Conservation (phyloP, 2,113 vertebrate genomes). For the Pedetes capensis region DNA sequence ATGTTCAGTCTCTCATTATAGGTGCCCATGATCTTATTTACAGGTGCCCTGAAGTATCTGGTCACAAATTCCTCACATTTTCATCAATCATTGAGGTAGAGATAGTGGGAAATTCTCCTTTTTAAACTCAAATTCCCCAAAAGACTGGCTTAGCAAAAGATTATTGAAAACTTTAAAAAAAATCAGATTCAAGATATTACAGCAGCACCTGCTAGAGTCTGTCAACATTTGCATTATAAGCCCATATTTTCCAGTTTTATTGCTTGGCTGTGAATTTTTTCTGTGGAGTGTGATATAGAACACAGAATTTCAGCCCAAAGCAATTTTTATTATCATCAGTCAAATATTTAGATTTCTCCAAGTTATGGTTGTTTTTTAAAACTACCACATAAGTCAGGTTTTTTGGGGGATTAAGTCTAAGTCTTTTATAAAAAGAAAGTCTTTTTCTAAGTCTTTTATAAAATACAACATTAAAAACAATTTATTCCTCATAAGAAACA, state of each 20-base stretch:
- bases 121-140: slow-evolving; percentile 41
- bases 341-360: slow-evolving; percentile 76
- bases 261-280: slow-evolving; percentile 72
- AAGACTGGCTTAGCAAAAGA: slow-evolving; percentile 77
- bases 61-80: slow-evolving; percentile 16
- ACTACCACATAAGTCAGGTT: slow-evolving; percentile 65
- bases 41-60: background rate
- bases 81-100: slow-evolving; percentile 62
- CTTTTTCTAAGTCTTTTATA: slow-evolving; percentile 70
- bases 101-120: background rate
- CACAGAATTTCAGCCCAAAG: slow-evolving; percentile 78
- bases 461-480: slow-evolving; percentile 65
- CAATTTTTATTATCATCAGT: slow-evolving; percentile 77
- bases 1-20: background rate
- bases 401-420: slow-evolving; percentile 62
- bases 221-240: slow-evolving; percentile 84
- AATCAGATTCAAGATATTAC: slow-evolving; percentile 83
- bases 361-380: slow-evolving; percentile 64
- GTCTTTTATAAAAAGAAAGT: slow-evolving; percentile 66
- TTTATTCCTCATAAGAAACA: slow-evolving; percentile 59
- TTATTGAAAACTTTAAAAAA: slow-evolving; percentile 84
- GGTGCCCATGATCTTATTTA: background rate
- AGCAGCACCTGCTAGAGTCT: slow-evolving; percentile 74
- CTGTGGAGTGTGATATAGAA: slow-evolving; percentile 74
- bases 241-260: slow-evolving; percentile 81